These are phyloP conservation scores for Spodoptera exigua DNA, from an alignment of 2,888 invertebrate genomes.

Conservation along the genomic window DNA sequence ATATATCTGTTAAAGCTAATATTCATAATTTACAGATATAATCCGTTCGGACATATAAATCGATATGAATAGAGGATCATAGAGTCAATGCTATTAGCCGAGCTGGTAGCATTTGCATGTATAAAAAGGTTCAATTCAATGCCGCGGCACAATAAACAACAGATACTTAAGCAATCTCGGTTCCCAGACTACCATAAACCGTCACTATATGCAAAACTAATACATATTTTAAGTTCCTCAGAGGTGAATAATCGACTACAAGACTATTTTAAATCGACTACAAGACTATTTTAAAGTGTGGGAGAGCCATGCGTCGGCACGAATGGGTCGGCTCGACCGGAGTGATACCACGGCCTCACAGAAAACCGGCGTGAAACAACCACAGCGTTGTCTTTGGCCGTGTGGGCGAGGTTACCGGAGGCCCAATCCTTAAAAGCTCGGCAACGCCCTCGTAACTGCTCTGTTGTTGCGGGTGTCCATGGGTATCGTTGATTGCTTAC, in stretches of 20 bases:
- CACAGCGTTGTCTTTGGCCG: too few relatives aligned
- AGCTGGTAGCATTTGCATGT: slow-evolving; percentile 14
- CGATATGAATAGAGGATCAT: slow-evolving; percentile 4
- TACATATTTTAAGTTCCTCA: slow-evolving; percentile 58
- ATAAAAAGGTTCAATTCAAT: slow-evolving; percentile 36
- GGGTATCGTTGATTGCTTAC: too few relatives aligned
- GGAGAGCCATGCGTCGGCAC: too few relatives aligned
- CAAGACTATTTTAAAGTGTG: slow-evolving; percentile 32
- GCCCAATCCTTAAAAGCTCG: too few relatives aligned
- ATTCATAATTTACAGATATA: background rate
- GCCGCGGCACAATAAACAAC: slow-evolving; percentile 31
- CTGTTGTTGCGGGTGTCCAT: too few relatives aligned
- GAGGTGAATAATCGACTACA: slow-evolving; percentile 50
- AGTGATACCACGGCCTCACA: too few relatives aligned
- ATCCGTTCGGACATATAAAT: background rate
- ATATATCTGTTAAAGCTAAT: too few relatives aligned
- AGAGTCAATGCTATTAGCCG: slow-evolving; percentile 7
- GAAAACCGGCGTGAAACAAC: too few relatives aligned
- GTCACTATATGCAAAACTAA: slow-evolving; percentile 52
- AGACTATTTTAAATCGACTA: too few relatives aligned
- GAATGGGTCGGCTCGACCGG: too few relatives aligned
- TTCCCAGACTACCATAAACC: slow-evolving; percentile 38
- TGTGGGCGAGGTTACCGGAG: too few relatives aligned
- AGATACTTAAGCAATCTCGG: slow-evolving; percentile 42
- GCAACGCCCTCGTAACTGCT: too few relatives aligned